phyloP scores from a whole-genome alignment of 2,113 vertebrate genomes.

The Poeciliopsis retropinna region DNA sequence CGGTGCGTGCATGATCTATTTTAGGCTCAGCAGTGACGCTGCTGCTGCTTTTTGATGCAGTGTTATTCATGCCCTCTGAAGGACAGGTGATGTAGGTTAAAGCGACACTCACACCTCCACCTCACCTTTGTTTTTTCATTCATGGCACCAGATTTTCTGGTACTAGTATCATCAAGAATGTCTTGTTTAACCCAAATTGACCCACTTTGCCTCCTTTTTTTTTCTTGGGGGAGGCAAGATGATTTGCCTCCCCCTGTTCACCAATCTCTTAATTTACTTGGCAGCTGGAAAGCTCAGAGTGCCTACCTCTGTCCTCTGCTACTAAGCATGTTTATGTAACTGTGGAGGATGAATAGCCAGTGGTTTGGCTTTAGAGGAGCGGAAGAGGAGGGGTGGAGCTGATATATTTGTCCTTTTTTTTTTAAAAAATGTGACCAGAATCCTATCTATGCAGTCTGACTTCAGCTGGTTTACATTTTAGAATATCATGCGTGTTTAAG shows the following conservation, averaged over 20 bases:
- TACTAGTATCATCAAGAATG: constrained; percentile 25
- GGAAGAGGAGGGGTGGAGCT: constrained; percentile 27
- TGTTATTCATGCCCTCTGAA: constrained; percentile 75
- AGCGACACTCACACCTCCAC: not conserved
- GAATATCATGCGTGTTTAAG: constrained; percentile 20
- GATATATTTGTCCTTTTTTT: constrained; percentile 26
- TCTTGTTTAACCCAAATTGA: constrained; percentile 1
- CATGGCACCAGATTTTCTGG: constrained; percentile 37
- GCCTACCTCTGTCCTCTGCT: constrained; percentile 67
- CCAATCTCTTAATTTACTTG: constrained; percentile 39
- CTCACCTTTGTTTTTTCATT: not conserved
- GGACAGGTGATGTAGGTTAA: constrained; percentile 61
- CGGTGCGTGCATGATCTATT: constrained; percentile 70
- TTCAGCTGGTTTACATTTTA: constrained; percentile 16
- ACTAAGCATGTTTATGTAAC: constrained; percentile 80
- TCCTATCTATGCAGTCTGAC: constrained; percentile 20
- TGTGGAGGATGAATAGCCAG: constrained; percentile 66
- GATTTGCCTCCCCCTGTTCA: constrained; percentile 14
- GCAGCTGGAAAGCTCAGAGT: constrained; percentile 43
- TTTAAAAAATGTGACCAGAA: constrained; percentile 26
- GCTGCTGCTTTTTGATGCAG: constrained; percentile 74
- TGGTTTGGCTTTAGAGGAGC: constrained; percentile 61
- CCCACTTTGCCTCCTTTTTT: not conserved
- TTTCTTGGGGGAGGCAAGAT: too few species aligned
- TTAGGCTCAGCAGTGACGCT: constrained; percentile 68